Evolutionary conservation across 2,113 vertebrate genomes (phyloP).

Genomic region (Condylura cristata): DNA sequence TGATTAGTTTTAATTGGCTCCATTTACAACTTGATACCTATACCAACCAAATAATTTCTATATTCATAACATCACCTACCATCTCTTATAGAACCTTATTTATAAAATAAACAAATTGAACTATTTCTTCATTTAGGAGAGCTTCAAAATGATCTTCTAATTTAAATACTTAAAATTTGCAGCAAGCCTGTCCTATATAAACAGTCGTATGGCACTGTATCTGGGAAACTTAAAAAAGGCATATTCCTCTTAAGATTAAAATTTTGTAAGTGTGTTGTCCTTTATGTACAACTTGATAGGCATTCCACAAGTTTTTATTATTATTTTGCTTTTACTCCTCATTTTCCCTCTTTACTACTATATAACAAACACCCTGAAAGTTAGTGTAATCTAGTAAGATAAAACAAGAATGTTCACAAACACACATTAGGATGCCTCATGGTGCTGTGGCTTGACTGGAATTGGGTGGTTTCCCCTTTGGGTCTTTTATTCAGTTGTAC

Average conservation of each 20-base stretch:
- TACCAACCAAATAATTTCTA: not conserved
- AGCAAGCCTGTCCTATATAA: not conserved
- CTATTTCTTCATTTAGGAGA: not conserved
- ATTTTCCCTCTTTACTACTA: not conserved
- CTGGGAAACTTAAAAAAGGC: not conserved
- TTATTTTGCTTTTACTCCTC: not conserved
- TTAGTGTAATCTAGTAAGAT: not conserved
- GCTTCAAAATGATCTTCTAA: not conserved
- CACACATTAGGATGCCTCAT: not conserved
- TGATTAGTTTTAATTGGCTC: not conserved
- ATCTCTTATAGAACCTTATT: not conserved
- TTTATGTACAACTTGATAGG: not conserved
- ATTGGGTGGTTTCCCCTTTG: not conserved
- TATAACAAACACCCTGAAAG: not conserved
- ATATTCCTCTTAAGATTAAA: not conserved
- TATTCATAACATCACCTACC: not conserved
- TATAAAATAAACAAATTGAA: not conserved
- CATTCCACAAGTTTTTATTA: not conserved
- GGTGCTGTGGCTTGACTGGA: not conserved
- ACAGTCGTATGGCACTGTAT: not conserved
- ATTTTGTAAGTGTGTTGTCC: not conserved
- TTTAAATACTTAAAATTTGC: not conserved
- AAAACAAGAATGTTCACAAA: not conserved
- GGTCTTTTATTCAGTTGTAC: not conserved
- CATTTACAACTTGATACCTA: not conserved